Evolutionary conservation across 2,113 vertebrate species (phyloP).

Genomic region (Centrocercus urophasianus): DNA sequence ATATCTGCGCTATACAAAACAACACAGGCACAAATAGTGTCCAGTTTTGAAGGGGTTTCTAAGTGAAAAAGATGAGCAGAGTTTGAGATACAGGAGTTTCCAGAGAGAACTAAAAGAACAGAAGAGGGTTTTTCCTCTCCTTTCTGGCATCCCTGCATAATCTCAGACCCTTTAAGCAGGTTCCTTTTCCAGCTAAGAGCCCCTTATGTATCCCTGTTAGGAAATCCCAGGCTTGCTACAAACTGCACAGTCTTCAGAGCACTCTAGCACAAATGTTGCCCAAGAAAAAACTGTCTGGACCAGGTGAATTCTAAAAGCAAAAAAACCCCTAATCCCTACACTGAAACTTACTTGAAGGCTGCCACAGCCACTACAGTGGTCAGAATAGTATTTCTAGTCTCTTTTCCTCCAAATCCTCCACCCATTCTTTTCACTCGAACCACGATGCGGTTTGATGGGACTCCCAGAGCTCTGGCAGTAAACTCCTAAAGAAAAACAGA

Average conservation of each 20-base stretch:
- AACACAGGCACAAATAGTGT: background rate
- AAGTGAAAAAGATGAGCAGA: background rate
- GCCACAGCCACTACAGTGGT: conserved; percentile 89
- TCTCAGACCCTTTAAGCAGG: background rate
- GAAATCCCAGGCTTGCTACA: background rate
- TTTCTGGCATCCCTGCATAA: background rate
- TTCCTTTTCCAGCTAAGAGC: background rate
- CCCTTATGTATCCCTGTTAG: background rate
- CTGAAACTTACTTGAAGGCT: conserved; percentile 86
- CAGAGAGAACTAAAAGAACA: background rate
- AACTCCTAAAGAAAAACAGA: conserved; percentile 56
- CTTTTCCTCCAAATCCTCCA: conserved; percentile 97
- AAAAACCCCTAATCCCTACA: background rate
- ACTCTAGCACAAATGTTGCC: background rate
- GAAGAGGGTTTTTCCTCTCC: fast-evolving
- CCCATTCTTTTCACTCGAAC: conserved; percentile 95
- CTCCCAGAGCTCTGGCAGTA: conserved; percentile 86
- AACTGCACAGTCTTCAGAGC: background rate
- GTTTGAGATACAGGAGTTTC: background rate
- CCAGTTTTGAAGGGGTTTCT: background rate
- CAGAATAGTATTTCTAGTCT: conserved; percentile 84
- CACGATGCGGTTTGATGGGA: conserved; percentile 86
- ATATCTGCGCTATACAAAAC: background rate
- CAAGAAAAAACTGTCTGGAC: background rate
- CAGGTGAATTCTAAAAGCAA: background rate